Base-by-base conservation (phyloP, 2,888 invertebrate genomes). In the Drosophila kanekoi region DNA sequence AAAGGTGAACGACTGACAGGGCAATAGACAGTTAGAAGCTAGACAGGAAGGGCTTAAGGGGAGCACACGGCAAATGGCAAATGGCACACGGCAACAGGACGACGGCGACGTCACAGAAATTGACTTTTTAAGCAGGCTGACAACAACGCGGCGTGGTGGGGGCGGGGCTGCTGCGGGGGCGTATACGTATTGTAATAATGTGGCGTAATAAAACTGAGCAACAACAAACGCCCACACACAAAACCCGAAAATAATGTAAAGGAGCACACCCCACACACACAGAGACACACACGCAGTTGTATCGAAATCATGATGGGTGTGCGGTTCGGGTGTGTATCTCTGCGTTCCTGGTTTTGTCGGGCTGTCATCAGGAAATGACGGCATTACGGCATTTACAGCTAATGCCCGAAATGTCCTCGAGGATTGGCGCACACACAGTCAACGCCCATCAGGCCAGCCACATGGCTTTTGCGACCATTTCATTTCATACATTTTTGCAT, bases 1-100 rank as follows among this genome's bases (percentile, higher is more conserved):
- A 80, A 90, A 91, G 91, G 90, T 90, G 90, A 91, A 91, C 91
- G 91, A 90, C 90, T 90, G 90, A 79, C 78, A 64, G 57, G 44
- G 44, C 10, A 3, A 28, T 57, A 40, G 51, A 65, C 41, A 58
- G 48, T 53, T 9, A n/a, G 11, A 37, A 35, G 60, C 20, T 37
- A 53, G 20, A 41, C 33, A 20, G 33, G 10, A 9, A 14, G 23
- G 20, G 13, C 9, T n/a, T 10, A 20, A 38, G 56, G 48, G 40
- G 11, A n/a, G 32, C 10, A n/a, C 18, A 33, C 13, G 48, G 58
- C 49, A 52, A 33, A 16, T 48, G 75, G 41, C n/a, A n/a, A n/a
- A n/a, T n/a, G n/a, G n/a, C 62, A 58, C 70, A 64, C 47, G 79
- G 67, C 77, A 77, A 79, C 74, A 75, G 74, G 69, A 67, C 28